Percentiles rank a stretch among this genome's conserved stretches.
These are phyloP conservation scores for Ophraella communa DNA, from an alignment of 2,888 invertebrate genomes.

Conservation along the genomic window DNA sequence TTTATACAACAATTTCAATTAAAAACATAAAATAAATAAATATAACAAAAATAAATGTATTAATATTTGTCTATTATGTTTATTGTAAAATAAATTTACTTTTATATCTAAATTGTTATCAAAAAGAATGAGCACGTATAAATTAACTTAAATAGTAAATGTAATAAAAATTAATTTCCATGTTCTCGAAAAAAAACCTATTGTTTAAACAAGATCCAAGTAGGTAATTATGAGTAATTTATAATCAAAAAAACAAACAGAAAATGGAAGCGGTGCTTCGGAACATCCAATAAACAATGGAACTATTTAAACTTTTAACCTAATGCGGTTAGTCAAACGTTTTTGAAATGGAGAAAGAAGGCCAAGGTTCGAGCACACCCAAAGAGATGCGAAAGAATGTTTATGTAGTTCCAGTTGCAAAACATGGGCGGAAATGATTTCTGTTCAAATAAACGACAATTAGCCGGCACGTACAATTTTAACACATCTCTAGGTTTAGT, in stretches of 20 bases:
- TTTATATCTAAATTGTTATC: neutral
- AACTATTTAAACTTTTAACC: slow-evolving; percentile 31
- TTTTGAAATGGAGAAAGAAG: slow-evolving; percentile 32
- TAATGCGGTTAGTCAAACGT: slow-evolving; percentile 29
- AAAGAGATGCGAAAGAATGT: slow-evolving; percentile 29
- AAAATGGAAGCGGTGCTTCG: slow-evolving; percentile 2
- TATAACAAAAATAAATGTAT: too few relatives aligned
- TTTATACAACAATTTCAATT: too few relatives aligned
- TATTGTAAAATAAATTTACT: too few relatives aligned
- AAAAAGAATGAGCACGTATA: neutral
- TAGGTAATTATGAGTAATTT: neutral
- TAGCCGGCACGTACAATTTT: neutral
- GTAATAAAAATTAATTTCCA: neutral
- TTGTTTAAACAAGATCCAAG: neutral
- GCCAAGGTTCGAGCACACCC: slow-evolving; percentile 38
- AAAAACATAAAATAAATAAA: too few relatives aligned
- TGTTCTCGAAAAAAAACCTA: neutral
- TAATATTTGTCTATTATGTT: too few relatives aligned
- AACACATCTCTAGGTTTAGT: neutral
- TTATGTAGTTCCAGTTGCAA: slow-evolving; percentile 23
- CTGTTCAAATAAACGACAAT: slow-evolving; percentile 15
- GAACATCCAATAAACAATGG: slow-evolving; percentile 8
- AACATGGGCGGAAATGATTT: slow-evolving; percentile 23
- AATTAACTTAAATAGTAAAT: neutral
- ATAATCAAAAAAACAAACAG: neutral